These are phyloP conservation scores for Acanthosepion esculentum DNA, from an alignment of 2,888 invertebrate species.

Conservation along the genomic window DNA sequence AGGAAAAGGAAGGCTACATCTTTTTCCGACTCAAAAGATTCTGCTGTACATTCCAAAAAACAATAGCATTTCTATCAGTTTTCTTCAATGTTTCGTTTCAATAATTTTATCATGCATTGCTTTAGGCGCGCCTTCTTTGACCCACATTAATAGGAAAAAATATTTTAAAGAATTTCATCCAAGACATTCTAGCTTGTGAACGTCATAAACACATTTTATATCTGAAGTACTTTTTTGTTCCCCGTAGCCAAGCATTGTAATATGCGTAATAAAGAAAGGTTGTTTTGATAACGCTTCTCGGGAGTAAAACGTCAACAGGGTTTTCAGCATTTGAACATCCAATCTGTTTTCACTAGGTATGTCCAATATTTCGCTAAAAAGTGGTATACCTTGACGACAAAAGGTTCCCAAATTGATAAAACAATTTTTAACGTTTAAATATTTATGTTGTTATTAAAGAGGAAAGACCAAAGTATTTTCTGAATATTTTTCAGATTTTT, in stretches of 20 bases:
- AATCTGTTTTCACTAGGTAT: too few relatives aligned
- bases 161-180: neutral
- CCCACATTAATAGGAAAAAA: neutral
- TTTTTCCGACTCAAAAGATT: neutral
- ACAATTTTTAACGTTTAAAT: too few relatives aligned
- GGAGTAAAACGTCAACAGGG: too few relatives aligned
- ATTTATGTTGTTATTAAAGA: too few relatives aligned
- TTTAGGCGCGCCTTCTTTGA: neutral
- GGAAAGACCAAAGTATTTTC: too few relatives aligned
- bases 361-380: too few relatives aligned
- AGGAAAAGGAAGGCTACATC: neutral
- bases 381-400: too few relatives aligned
- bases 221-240: neutral
- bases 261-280: too few relatives aligned
- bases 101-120: neutral
- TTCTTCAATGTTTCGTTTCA: neutral
- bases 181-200: neutral
- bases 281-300: too few relatives aligned
- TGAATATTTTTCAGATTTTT: too few relatives aligned
- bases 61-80: neutral
- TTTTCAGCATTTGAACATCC: too few relatives aligned
- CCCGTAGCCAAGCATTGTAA: neutral
- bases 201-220: neutral
- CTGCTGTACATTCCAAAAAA: neutral
- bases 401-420: too few relatives aligned